phyloP scores from a whole-genome alignment of 2,113 vertebrate genomes.

The Mellivora capensis region DNA sequence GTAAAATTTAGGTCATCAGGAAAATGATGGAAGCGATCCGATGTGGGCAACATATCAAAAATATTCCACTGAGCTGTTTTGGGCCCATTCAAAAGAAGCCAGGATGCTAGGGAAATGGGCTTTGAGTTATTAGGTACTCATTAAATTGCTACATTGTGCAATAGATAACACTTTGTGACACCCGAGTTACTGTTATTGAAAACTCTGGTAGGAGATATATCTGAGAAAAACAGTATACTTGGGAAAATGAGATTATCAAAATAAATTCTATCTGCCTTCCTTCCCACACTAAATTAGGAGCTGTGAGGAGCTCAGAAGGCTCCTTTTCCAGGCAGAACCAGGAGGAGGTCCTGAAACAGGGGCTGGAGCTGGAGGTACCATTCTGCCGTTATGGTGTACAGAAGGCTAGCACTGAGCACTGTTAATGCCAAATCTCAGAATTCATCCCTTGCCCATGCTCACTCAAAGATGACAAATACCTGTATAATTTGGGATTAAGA shows the following conservation, averaged over 20 bases:
- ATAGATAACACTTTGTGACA: neutral
- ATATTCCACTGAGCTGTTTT: neutral
- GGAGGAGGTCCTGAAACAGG: neutral
- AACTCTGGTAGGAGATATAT: neutral
- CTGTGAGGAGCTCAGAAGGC: neutral
- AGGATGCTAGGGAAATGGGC: neutral
- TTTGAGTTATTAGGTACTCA: neutral
- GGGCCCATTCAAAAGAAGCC: neutral
- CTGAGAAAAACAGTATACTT: constrained; percentile 35
- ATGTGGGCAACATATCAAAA: neutral
- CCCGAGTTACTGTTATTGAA: neutral
- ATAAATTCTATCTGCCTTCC: constrained; percentile 1
- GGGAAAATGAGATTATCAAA: constrained; percentile 40
- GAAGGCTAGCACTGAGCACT: neutral
- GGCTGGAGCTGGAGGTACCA: neutral
- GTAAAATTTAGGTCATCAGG: constrained; percentile 30
- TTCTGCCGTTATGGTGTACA: neutral
- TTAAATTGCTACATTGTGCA: neutral
- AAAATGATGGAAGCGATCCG: neutral
- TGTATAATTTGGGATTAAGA: neutral
- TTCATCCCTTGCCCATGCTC: neutral
- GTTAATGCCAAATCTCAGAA: neutral
- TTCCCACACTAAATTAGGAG: neutral
- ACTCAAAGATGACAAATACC: neutral
- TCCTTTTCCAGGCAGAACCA: neutral